These are phyloP conservation scores for Pelochelys cantorii DNA, from an alignment of 2,797 vertebrate species.

Conservation along the genomic window DNA sequence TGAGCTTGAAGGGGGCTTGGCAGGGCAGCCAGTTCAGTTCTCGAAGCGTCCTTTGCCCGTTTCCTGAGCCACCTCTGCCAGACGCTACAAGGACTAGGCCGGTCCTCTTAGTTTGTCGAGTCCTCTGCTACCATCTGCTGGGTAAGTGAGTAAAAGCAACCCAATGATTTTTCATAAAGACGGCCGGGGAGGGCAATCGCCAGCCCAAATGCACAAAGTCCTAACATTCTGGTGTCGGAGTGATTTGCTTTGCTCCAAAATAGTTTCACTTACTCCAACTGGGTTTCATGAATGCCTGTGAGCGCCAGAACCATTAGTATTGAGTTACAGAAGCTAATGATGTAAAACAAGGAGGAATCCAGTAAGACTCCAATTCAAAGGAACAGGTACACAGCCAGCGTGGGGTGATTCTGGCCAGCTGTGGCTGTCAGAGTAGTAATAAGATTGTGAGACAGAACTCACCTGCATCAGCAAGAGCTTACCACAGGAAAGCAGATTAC, in stretches of 20 bases:
- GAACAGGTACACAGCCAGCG: not conserved
- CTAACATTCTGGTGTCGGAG: not conserved
- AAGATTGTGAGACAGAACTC: not conserved
- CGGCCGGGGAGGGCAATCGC: not conserved
- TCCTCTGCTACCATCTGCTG: not conserved
- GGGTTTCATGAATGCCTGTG: not conserved
- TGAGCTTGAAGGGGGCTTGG: not conserved
- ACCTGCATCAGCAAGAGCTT: accelerated
- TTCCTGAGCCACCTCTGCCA: accelerated
- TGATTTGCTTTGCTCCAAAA: not conserved
- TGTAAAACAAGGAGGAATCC: not conserved
- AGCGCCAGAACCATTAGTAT: not conserved
- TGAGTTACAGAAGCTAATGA: not conserved
- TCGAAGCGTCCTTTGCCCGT: not conserved
- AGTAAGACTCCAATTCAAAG: not conserved
- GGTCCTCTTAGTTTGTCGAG: not conserved
- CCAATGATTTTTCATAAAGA: not conserved
- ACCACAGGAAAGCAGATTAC: not conserved
- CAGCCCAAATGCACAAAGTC: not conserved
- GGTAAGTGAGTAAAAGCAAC: not conserved
- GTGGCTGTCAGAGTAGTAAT: not conserved
- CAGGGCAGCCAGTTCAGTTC: not conserved
- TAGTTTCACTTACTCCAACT: not conserved
- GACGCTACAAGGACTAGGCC: too few relatives aligned
- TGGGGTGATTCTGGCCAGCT: not conserved